Conservation (phyloP, 2,113 vertebrate species). For the Oncorhynchus gorbuscha region DNA sequence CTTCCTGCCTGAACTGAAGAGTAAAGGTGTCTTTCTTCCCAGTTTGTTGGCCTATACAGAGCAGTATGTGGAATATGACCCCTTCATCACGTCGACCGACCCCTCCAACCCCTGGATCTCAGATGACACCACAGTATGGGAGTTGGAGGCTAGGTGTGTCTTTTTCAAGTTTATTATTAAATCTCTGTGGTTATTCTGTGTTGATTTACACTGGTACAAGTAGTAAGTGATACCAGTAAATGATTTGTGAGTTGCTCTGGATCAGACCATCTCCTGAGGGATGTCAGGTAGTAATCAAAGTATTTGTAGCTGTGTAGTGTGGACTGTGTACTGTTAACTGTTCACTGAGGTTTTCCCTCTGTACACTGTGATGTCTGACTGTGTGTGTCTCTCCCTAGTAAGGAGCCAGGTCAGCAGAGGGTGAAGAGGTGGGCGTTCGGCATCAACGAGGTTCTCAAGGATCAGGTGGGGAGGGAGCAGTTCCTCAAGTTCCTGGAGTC, state of each 20-base stretch:
- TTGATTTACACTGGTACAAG: too few species aligned
- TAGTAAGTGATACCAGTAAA: too few species aligned
- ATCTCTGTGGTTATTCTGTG: too few species aligned
- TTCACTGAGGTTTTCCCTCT: neutral
- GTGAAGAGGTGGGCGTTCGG: slow-evolving; percentile 85
- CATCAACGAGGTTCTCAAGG: slow-evolving; percentile 87
- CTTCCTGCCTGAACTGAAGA: neutral
- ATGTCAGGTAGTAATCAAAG: too few species aligned
- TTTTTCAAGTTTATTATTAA: too few species aligned
- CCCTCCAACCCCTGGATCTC: slow-evolving; percentile 87
- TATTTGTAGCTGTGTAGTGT: too few species aligned
- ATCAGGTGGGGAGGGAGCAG: slow-evolving; percentile 84
- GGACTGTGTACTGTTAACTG: too few species aligned
- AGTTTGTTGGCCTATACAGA: slow-evolving; percentile 84
- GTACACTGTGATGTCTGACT: too few species aligned
- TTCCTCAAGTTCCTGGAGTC: slow-evolving; percentile 88
- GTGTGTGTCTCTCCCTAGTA: slow-evolving; percentile 60
- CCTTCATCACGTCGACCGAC: slow-evolving; percentile 82
- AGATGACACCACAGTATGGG: slow-evolving; percentile 85
- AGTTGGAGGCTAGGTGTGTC: slow-evolving; percentile 73
- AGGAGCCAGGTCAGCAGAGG: slow-evolving; percentile 84
- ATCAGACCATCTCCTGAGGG: too few species aligned
- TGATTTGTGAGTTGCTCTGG: too few species aligned
- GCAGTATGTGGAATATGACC: slow-evolving; percentile 87
- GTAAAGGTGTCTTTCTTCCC: neutral